Evolutionary conservation across 1,140 invertebrate species (phyloP).

Genomic region (Bicyclus anynana): DNA sequence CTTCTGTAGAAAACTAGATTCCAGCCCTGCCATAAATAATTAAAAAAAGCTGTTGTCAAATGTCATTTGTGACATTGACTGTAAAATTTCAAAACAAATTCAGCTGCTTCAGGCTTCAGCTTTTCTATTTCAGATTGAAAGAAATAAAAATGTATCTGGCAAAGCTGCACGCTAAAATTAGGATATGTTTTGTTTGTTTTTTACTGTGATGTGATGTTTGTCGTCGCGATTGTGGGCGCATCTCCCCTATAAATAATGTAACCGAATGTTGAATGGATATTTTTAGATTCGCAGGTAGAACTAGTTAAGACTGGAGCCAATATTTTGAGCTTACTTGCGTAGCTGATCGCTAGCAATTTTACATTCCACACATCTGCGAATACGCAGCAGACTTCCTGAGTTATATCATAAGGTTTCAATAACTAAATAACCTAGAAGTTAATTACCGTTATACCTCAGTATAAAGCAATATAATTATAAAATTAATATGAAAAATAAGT

Average conservation of each 20-base stretch:
- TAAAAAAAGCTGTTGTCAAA: no score
- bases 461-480: slow-evolving; percentile 18
- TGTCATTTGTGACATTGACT: no score
- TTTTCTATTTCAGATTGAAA: not conserved
- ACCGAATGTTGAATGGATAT: slow-evolving; percentile 50
- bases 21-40: no score
- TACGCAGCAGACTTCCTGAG: slow-evolving; percentile 31
- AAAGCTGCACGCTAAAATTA: slow-evolving; percentile 39
- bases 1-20: no score
- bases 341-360: slow-evolving; percentile 28
- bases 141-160: slow-evolving; percentile 27
- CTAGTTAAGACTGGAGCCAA: slow-evolving; percentile 31
- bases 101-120: no score
- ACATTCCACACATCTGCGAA: slow-evolving; percentile 43
- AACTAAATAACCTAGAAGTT: not conserved
- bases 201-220: slow-evolving; percentile 34
- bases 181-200: slow-evolving; percentile 52
- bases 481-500: slow-evolving; percentile 58
- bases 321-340: slow-evolving; percentile 47
- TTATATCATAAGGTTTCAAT: slow-evolving; percentile 11
- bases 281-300: slow-evolving; percentile 56
- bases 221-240: slow-evolving; percentile 39
- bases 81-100: no score
- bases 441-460: slow-evolving; percentile 11
- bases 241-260: slow-evolving; percentile 69